phyloP scores from a whole-genome alignment of 2,888 invertebrate genomes.

The Trichogramma dendrolimi region DNA sequence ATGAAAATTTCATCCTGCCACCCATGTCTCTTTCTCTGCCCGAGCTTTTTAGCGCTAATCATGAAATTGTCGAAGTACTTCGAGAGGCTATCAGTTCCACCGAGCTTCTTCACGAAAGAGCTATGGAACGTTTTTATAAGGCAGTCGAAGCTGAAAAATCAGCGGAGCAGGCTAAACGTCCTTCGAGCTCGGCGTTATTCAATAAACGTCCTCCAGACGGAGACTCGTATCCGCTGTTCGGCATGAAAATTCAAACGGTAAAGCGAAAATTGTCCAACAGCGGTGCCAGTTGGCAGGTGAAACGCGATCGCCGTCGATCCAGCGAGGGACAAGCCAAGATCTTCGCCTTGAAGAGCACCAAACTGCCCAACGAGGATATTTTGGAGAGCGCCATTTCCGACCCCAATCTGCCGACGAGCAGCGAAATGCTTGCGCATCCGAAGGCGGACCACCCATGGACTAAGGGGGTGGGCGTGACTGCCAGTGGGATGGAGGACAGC shows the following conservation, averaged over 20 bases:
- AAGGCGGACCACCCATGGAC: constrained; percentile 25
- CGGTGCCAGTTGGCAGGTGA: constrained; percentile 39
- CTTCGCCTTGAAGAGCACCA: not conserved
- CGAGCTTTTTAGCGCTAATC: constrained; percentile 63
- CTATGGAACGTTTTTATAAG: constrained; percentile 77
- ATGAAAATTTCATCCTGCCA: constrained; percentile 58
- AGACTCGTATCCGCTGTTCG: constrained; percentile 26
- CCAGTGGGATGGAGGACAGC: constrained; percentile 23
- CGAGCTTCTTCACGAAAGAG: constrained; percentile 75
- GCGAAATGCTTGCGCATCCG: constrained; percentile 24
- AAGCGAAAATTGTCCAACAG: constrained; percentile 55
- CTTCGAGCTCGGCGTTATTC: constrained; percentile 14
- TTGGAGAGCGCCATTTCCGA: constrained; percentile 39
- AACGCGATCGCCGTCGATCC: constrained; percentile 41
- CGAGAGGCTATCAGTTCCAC: constrained; percentile 77
- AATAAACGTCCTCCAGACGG: constrained; percentile 34
- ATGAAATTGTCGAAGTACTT: constrained; percentile 56
- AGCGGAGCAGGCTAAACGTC: constrained; percentile 51
- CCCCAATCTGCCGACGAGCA: constrained; percentile 40
- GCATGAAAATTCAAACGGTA: constrained; percentile 31
- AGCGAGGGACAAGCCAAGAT: constrained; percentile 44
- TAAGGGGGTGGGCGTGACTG: not conserved
- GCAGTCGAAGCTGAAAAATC: constrained; percentile 73
- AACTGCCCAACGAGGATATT: not conserved
- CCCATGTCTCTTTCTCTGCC: constrained; percentile 80